These are phyloP conservation scores for Columba livia DNA, from an alignment of 2,113 vertebrate species.

Conservation along the genomic window DNA sequence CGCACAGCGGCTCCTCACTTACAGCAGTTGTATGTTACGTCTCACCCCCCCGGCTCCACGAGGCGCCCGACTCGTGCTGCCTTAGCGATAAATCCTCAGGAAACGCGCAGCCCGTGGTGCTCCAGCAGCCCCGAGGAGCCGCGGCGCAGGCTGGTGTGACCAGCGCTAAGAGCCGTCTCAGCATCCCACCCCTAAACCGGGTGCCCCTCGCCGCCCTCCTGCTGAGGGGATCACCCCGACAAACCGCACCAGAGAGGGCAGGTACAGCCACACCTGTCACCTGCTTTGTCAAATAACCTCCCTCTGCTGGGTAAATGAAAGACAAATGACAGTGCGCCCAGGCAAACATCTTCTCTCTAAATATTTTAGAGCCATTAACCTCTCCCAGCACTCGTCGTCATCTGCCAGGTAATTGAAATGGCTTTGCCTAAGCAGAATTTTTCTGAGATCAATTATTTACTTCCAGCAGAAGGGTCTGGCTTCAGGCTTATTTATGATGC, in stretches of 20 bases:
- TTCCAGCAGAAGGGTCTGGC: conserved; percentile 27
- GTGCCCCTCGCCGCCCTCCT: not conserved
- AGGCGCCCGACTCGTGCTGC: no score
- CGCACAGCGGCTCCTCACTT: not conserved
- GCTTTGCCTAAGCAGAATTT: conserved; percentile 35
- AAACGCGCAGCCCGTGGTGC: no score
- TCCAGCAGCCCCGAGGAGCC: not conserved
- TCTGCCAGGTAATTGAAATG: conserved; percentile 35
- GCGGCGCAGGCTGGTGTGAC: not conserved
- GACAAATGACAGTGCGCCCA: fast-evolving
- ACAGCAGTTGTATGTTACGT: no score
- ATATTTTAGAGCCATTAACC: conserved; percentile 15
- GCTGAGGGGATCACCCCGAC: not conserved
- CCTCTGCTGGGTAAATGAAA: not conserved
- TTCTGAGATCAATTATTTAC: conserved; percentile 55
- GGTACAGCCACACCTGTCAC: not conserved
- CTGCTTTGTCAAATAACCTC: not conserved
- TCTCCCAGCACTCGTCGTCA: not conserved
- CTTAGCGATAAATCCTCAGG: no score
- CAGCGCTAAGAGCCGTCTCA: not conserved
- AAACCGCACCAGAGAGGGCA: fast-evolving
- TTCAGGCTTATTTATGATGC: conserved; percentile 30
- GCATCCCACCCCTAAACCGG: fast-evolving
- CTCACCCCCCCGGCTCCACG: no score
- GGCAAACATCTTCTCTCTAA: not conserved